Percentiles rank a stretch among this genome's conserved stretches.
These are phyloP conservation scores for Campoletis raptor DNA, from an alignment of 2,888 invertebrate genomes.

Conservation along the genomic window DNA sequence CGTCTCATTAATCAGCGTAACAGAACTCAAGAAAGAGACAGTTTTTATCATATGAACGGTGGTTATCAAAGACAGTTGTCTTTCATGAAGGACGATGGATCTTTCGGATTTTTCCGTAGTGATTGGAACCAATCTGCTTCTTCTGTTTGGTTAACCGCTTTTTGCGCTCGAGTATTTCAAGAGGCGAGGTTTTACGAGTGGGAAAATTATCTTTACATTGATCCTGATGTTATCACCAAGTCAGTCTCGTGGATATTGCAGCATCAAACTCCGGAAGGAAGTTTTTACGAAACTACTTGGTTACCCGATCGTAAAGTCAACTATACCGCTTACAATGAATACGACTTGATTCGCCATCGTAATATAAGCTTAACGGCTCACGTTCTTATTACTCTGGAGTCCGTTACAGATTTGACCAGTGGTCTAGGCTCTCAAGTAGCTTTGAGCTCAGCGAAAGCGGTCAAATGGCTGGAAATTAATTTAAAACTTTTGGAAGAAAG, in stretches of 20 bases:
- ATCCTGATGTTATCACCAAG: conserved; percentile 93
- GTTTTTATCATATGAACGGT: conserved; percentile 95
- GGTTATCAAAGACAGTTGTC: conserved; percentile 96
- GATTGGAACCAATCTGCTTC: conserved; percentile 97
- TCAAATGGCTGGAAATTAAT: conserved; percentile 93
- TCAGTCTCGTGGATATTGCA: conserved; percentile 94
- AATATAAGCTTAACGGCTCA: conserved; percentile 97
- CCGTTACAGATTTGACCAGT: conserved; percentile 92
- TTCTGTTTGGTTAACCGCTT: conserved; percentile 97
- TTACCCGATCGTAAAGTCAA: conserved; percentile 95
- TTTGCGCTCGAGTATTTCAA: conserved; percentile 94
- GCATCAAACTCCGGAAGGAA: conserved; percentile 94
- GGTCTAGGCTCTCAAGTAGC: conserved; percentile 91
- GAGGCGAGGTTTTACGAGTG: conserved; percentile 98
- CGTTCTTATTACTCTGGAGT: conserved; percentile 94
- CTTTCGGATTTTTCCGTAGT: conserved; percentile 95
- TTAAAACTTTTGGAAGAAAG: conserved; percentile 90
- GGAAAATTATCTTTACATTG: conserved; percentile 98
- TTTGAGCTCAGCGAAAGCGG: conserved; percentile 91
- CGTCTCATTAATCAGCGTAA: conserved; percentile 95
- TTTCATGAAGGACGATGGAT: conserved; percentile 96
- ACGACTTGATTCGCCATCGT: conserved; percentile 87
- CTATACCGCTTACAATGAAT: conserved; percentile 87
- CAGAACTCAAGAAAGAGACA: conserved; percentile 91
- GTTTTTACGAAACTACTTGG: conserved; percentile 96